phyloP scores from a whole-genome alignment of 2,113 vertebrate genomes.

The Cisticola juncidis region DNA sequence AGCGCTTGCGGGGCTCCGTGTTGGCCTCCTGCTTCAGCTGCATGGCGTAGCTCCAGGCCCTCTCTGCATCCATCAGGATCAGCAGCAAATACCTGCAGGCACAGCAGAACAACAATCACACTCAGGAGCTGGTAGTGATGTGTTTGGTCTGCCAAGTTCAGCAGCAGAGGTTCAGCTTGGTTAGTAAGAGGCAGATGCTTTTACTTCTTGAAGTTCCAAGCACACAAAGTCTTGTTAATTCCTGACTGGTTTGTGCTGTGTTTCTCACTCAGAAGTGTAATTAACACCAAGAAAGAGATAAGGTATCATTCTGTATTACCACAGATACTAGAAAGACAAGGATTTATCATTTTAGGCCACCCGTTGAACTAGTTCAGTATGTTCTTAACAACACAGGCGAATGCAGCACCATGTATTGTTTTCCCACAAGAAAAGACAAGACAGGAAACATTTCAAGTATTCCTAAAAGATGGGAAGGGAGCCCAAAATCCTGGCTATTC shows the following conservation, averaged over 20 bases:
- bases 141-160: background rate
- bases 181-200: background rate
- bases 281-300: background rate
- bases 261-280: background rate
- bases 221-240: background rate
- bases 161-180: background rate
- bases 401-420: background rate
- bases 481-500: background rate
- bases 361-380: background rate
- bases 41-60: conserved; percentile 99
- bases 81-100: conserved; percentile 86
- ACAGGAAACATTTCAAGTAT: background rate
- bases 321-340: background rate
- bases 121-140: background rate
- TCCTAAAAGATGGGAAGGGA: background rate
- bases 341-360: background rate
- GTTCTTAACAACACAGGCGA: background rate
- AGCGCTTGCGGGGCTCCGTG: conserved; percentile 94
- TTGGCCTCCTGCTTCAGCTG: conserved; percentile 98
- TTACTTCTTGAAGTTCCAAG: background rate
- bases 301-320: background rate
- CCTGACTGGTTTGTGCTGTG: background rate
- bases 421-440: rapidly evolving
- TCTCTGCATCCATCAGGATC: conserved; percentile 95
- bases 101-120: background rate